Conservation (phyloP, 2,888 invertebrate species). For the Brachypalpus laphriformis region DNA sequence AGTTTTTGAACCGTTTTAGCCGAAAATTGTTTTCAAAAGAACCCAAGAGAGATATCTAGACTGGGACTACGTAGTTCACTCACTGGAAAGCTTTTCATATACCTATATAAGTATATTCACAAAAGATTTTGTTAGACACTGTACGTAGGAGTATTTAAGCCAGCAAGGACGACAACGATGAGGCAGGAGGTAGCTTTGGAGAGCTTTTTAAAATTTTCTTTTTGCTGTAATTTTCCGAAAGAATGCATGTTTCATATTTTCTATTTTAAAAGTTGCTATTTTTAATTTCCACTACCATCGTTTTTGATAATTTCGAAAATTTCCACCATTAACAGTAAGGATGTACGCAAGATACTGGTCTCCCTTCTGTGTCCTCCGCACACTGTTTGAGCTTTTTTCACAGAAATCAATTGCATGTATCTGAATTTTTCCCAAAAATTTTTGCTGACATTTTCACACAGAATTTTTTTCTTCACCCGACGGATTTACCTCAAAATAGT, state of each 20-base stretch:
- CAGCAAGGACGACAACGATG: conserved; percentile 50
- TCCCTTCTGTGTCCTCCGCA: conserved; percentile 33
- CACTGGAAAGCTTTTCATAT: conserved; percentile 48
- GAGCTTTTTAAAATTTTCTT: conserved; percentile 71
- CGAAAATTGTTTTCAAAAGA: conserved; percentile 21
- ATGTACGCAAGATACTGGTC: background rate
- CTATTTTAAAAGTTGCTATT: conserved; percentile 48
- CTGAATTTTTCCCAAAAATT: conserved; percentile 61
- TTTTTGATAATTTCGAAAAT: conserved; percentile 36
- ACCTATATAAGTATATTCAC: conserved; percentile 22
- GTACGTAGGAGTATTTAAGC: conserved; percentile 56
- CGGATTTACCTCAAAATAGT: conserved; percentile 1
- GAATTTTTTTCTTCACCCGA: conserved; percentile 17
- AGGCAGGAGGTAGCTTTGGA: conserved; percentile 47
- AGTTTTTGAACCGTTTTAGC: conserved; percentile 3
- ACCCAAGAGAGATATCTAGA: conserved; percentile 16
- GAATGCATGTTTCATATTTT: conserved; percentile 74
- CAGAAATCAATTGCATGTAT: conserved; percentile 74
- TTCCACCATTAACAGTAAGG: background rate
- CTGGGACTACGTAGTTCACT: conserved; percentile 12
- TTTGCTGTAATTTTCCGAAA: conserved; percentile 73
- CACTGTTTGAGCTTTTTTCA: conserved; percentile 71
- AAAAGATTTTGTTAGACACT: conserved; percentile 63
- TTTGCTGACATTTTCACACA: conserved; percentile 60
- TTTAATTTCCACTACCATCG: conserved; percentile 42